Percentiles rank a stretch among this genome's conserved stretches.
Conservation (phyloP, 2,888 invertebrate genomes). For the Diarsia rubi region DNA sequence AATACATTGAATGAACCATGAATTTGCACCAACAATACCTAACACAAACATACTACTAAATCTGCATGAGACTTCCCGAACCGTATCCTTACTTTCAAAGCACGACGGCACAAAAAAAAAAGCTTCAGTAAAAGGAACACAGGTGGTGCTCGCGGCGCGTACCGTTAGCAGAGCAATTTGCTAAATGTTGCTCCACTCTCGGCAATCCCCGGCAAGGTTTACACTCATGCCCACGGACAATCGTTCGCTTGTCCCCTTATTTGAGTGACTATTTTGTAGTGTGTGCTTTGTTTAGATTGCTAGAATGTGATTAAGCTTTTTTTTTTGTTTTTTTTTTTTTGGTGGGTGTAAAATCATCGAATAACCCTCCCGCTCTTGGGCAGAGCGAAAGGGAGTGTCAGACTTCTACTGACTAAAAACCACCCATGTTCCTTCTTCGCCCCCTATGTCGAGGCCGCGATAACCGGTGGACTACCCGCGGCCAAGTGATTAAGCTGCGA, state of each 20-base stretch:
- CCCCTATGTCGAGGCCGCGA: too few species aligned
- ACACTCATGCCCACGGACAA: constrained; percentile 51
- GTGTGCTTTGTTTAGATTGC: constrained; percentile 6
- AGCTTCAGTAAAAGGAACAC: constrained; percentile 36
- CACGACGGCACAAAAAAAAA: constrained; percentile 41
- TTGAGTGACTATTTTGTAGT: constrained; percentile 31
- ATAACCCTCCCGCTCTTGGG: too few species aligned
- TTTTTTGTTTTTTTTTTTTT: too few species aligned
- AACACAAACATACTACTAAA: constrained; percentile 7
- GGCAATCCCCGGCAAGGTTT: constrained; percentile 54
- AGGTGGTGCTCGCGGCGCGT: constrained; percentile 50
- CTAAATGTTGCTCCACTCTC: constrained; percentile 66
- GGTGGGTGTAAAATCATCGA: too few species aligned
- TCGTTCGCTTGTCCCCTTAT: constrained; percentile 44
- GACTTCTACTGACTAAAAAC: too few species aligned
- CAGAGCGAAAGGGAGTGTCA: too few species aligned
- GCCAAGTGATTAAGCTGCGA: too few species aligned
- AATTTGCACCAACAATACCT: neutral
- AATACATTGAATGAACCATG: too few species aligned
- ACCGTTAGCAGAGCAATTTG: constrained; percentile 68
- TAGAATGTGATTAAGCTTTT: neutral
- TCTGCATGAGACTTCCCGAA: neutral
- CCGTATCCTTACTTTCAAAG: constrained; percentile 24
- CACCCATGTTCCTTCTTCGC: too few species aligned
- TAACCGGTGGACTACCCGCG: too few species aligned